Evolutionary conservation across 2,888 invertebrate species (phyloP).

Genomic region (Incurvaria masculella): DNA sequence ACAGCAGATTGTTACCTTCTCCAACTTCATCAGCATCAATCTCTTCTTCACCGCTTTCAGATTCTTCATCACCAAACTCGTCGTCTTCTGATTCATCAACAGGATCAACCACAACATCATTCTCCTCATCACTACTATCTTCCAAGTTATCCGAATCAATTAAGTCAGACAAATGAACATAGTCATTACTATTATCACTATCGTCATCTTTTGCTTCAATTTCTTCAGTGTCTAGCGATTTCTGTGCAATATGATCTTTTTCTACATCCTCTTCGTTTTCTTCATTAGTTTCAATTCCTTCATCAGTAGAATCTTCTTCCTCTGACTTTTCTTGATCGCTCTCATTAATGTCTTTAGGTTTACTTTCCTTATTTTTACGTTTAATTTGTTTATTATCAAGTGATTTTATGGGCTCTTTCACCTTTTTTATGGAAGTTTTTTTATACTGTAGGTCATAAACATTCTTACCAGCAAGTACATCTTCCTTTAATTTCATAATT

Average conservation of each 20-base stretch:
- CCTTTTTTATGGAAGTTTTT: slow-evolving; percentile 29
- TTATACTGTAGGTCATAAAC: slow-evolving; percentile 42
- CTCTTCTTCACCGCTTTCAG: slow-evolving; percentile 18
- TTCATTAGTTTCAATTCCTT: slow-evolving; percentile 38
- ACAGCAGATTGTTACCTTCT: slow-evolving; percentile 13
- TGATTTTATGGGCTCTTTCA: slow-evolving; percentile 14
- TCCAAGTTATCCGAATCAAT: slow-evolving; percentile 36
- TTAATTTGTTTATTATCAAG: slow-evolving; percentile 14
- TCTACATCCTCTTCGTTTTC: slow-evolving; percentile 2
- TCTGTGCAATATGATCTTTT: slow-evolving; percentile 1
- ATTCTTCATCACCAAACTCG: slow-evolving; percentile 13
- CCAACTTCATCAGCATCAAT: slow-evolving; percentile 21
- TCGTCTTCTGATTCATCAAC: slow-evolving; percentile 14
- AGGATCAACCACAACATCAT: slow-evolving; percentile 13
- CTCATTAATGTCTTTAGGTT: slow-evolving; percentile 10
- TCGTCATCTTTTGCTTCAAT: slow-evolving; percentile 1
- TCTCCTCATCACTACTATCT: slow-evolving; percentile 25
- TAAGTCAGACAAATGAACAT: slow-evolving; percentile 40
- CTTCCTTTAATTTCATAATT: slow-evolving; percentile 68
- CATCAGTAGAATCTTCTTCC: slow-evolving; percentile 28
- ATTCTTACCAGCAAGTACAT: slow-evolving; percentile 32
- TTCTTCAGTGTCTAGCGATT: slow-evolving; percentile 1
- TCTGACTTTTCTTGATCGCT: slow-evolving; percentile 6
- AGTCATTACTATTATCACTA: slow-evolving; percentile 18
- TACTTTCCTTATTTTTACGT: slow-evolving; percentile 16